Conservation (phyloP, 2,113 vertebrate genomes). For the Nasalis larvatus region DNA sequence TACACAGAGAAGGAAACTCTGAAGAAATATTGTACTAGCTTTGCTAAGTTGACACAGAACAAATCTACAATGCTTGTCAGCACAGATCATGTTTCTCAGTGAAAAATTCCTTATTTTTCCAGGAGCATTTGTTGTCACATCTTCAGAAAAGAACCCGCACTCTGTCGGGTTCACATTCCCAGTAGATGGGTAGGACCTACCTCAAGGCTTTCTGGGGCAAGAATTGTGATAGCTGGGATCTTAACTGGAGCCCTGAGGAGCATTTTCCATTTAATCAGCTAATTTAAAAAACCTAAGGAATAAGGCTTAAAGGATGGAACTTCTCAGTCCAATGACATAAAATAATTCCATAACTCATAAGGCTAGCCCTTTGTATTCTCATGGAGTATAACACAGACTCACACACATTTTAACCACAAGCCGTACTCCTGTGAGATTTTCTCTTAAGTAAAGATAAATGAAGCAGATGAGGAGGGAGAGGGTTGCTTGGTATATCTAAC, state of each 20-base stretch:
- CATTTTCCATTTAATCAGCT: conserved; percentile 13
- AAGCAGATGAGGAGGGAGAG: not conserved
- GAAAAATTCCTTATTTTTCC: conserved; percentile 16
- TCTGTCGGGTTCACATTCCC: not conserved
- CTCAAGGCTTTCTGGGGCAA: not conserved
- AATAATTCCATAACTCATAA: conserved; percentile 12
- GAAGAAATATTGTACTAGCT: not conserved
- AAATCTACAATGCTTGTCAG: conserved; percentile 21
- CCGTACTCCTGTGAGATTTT: conserved; percentile 38
- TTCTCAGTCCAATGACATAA: conserved; percentile 29
- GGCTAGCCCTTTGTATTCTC: conserved; percentile 19
- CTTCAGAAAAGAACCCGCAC: not conserved
- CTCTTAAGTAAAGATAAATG: not conserved
- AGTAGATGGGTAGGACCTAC: not conserved
- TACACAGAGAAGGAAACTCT: not conserved
- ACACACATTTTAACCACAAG: conserved; percentile 47
- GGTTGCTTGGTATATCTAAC: not conserved
- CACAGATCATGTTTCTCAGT: conserved; percentile 9
- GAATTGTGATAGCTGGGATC: conserved; percentile 26
- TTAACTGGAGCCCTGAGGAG: not conserved
- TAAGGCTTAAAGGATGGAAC: not conserved
- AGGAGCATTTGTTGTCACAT: not conserved
- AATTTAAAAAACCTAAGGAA: conserved; percentile 29
- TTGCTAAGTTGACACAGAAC: not conserved
- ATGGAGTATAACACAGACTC: not conserved